phyloP scores from a whole-genome alignment of 35 echinoderm and acorn worm species.

The Ophiothrix spiculata region DNA sequence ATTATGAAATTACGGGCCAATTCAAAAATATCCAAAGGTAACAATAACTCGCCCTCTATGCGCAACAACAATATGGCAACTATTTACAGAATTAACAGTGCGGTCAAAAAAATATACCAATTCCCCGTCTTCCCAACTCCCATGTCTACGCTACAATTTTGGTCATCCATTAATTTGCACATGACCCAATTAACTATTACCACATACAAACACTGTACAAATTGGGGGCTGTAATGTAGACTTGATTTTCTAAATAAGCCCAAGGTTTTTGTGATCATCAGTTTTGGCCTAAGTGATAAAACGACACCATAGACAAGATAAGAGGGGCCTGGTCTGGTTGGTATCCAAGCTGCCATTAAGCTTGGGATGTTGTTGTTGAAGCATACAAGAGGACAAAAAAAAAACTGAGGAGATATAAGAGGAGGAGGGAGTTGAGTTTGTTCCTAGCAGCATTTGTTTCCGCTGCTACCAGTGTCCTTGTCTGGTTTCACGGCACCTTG shows the following conservation, averaged over 20 bases:
- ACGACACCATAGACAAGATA: neutral
- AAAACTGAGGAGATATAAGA: too few species aligned
- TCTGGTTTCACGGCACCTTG: slow-evolving; percentile 75
- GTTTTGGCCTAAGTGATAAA: neutral
- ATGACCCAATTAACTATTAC: too few species aligned
- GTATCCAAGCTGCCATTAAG: neutral
- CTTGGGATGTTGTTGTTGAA: neutral
- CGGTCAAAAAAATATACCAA: too few species aligned
- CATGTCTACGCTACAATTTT: neutral
- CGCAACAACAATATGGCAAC: too few species aligned
- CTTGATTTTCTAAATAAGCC: too few species aligned
- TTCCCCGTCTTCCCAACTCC: neutral
- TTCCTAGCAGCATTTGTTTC: slow-evolving; percentile 37
- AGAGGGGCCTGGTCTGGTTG: too few species aligned
- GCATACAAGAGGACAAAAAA: slow-evolving; percentile 1
- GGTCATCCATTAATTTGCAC: too few species aligned
- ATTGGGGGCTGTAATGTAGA: neutral
- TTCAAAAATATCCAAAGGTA: too few species aligned
- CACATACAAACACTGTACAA: neutral
- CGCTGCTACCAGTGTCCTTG: slow-evolving; percentile 37
- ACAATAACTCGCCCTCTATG: too few species aligned
- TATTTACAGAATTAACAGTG: too few species aligned
- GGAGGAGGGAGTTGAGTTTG: slow-evolving; percentile 21
- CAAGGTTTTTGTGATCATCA: neutral
- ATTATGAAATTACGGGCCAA: too few species aligned